Conservation (phyloP, 2,113 vertebrate genomes). For the Capreolus pygargus region DNA sequence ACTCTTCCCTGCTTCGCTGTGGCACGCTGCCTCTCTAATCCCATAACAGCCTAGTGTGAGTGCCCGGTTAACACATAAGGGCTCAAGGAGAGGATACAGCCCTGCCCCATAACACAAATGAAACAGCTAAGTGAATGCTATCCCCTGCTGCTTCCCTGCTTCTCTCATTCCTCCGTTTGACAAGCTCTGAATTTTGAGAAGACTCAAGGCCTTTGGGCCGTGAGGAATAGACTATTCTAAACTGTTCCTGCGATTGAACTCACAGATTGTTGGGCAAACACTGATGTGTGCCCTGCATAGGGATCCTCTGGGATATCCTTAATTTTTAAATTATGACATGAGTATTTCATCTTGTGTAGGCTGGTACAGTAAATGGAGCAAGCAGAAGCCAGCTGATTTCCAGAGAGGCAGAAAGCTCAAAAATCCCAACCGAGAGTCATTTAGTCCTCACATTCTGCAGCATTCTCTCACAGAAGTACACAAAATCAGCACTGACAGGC, state of each 20-base stretch:
- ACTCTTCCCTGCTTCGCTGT: background rate
- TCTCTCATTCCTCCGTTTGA: background rate
- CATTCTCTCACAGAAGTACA: background rate
- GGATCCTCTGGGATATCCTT: background rate
- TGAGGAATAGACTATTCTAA: background rate
- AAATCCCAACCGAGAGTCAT: background rate
- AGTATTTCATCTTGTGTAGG: conserved; percentile 17
- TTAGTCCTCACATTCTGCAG: background rate
- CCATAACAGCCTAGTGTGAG: background rate
- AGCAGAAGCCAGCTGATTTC: background rate
- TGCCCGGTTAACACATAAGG: background rate
- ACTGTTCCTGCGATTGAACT: background rate
- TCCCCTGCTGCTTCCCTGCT: background rate
- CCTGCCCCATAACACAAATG: background rate
- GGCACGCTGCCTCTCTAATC: background rate
- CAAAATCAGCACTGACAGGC: background rate
- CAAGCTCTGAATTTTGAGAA: background rate
- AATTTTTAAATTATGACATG: background rate
- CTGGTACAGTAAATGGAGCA: background rate
- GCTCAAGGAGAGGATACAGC: background rate
- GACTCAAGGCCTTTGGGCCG: background rate
- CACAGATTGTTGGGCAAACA: background rate
- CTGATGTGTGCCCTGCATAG: background rate
- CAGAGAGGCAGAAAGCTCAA: background rate
- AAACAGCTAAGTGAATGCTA: background rate